Conservation (phyloP, 2,113 vertebrate species). For the Phaetusa simplex region DNA sequence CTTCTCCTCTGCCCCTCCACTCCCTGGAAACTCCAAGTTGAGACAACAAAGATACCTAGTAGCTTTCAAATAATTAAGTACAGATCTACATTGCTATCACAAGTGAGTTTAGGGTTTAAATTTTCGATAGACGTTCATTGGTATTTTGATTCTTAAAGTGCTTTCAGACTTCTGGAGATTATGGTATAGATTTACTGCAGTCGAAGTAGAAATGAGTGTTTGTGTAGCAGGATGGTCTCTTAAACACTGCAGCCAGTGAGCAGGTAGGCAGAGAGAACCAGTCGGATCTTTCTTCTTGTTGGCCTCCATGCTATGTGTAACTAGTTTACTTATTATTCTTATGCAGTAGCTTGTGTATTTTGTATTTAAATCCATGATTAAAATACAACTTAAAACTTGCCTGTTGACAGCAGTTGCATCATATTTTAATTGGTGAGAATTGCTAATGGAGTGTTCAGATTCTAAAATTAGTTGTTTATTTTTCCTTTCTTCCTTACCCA, state of each 20-base stretch:
- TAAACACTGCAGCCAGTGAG: not conserved
- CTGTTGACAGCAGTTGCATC: constrained; percentile 74
- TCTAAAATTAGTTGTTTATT: constrained; percentile 79
- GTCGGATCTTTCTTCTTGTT: not conserved
- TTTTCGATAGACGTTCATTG: not conserved
- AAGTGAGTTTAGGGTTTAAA: not conserved
- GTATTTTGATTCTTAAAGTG: not conserved
- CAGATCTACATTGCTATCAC: not conserved
- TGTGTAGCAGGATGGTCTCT: not conserved
- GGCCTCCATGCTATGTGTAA: not conserved
- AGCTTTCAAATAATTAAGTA: not conserved
- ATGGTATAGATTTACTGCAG: not conserved
- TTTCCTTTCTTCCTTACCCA: constrained; percentile 74
- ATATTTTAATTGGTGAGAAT: constrained; percentile 74
- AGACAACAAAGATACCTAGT: not conserved
- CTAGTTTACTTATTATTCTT: not conserved
- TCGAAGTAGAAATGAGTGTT: not conserved
- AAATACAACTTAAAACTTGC: constrained; percentile 21
- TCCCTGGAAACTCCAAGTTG: not conserved
- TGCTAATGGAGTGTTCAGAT: constrained; percentile 60
- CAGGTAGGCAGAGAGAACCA: not conserved
- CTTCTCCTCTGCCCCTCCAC: not conserved
- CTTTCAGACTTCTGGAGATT: not conserved
- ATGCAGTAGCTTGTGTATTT: not conserved
- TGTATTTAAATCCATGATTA: constrained; percentile 28